Evolutionary conservation across 2,888 invertebrate genomes (phyloP).

Genomic region (Hartigia nigra): DNA sequence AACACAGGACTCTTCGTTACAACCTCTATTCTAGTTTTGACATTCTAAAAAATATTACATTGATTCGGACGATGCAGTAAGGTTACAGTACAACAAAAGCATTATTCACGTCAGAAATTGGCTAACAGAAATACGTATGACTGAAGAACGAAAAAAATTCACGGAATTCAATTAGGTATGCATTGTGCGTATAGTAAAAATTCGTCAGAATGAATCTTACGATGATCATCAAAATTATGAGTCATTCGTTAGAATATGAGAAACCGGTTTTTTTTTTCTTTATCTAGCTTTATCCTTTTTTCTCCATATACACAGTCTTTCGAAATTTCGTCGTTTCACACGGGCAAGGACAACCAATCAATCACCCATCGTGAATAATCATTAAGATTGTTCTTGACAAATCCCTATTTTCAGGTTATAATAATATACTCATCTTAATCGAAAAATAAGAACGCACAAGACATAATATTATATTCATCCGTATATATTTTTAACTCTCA

Average conservation of each 20-base stretch:
- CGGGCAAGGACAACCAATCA: constrained; percentile 25
- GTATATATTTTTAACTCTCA: too few relatives aligned
- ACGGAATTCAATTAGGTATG: background rate
- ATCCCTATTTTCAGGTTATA: background rate
- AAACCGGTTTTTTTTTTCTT: background rate
- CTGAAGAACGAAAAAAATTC: background rate
- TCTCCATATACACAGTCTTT: background rate
- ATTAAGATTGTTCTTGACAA: constrained; percentile 8
- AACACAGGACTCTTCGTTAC: constrained; percentile 61
- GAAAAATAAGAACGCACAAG: background rate
- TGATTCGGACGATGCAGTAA: background rate
- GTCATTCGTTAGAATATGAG: background rate
- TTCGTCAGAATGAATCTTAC: background rate
- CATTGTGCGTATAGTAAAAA: background rate
- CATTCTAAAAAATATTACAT: constrained; percentile 25
- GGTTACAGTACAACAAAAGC: background rate
- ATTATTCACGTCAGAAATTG: background rate
- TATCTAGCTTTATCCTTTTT: background rate
- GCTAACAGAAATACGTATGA: background rate
- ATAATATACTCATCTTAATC: background rate
- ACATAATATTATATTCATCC: background rate
- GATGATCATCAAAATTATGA: background rate
- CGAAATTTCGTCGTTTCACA: constrained; percentile 11
- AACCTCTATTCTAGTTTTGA: constrained; percentile 40
- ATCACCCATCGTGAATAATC: constrained; percentile 13